Evolutionary conservation across 2,797 vertebrate genomes (phyloP).

Genomic region (Molossus alvarezi): DNA sequence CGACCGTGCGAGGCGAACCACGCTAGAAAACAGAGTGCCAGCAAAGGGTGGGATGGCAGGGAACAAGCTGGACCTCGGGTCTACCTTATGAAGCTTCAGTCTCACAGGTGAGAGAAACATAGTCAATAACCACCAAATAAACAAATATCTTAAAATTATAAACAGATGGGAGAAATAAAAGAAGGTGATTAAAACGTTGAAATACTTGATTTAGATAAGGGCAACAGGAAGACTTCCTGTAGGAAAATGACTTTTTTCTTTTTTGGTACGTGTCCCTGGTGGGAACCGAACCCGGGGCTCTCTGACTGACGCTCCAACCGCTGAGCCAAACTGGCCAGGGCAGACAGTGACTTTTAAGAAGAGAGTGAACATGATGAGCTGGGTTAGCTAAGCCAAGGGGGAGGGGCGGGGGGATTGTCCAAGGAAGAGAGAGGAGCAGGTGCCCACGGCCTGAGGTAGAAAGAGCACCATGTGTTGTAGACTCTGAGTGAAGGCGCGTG

Average conservation of each 20-base stretch:
- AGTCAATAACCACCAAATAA: conserved; percentile 25
- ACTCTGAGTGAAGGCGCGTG: neutral
- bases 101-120: neutral
- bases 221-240: neutral
- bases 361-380: neutral
- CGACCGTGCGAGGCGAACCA: neutral
- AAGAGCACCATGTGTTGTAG: neutral
- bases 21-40: neutral
- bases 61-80: neutral
- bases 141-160: conserved; percentile 24
- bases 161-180: neutral
- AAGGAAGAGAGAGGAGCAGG: neutral
- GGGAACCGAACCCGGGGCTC: too few species aligned
- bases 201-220: neutral
- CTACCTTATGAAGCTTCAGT: neutral
- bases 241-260: neutral
- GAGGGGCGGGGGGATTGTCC: neutral
- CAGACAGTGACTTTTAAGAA: neutral
- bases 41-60: neutral
- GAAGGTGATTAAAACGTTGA: neutral
- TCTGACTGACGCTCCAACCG: too few species aligned
- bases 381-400: neutral
- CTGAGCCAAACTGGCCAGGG: too few species aligned
- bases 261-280: too few species aligned
- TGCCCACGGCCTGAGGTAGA: neutral